Evolutionary conservation across 2,888 invertebrate genomes (phyloP).

Genomic region (Temnothorax ravouxi): DNA sequence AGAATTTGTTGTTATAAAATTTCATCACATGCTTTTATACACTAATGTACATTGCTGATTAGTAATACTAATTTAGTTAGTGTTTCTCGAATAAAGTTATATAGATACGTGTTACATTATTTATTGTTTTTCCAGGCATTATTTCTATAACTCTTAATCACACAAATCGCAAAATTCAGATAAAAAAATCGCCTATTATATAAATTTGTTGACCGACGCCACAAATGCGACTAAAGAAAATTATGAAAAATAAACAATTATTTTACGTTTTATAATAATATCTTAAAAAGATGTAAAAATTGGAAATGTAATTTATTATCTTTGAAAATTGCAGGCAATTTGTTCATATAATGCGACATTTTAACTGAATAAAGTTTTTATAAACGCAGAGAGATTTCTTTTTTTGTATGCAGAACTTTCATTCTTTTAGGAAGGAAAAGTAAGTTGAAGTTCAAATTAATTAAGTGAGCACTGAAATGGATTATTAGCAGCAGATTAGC

Average conservation of each 20-base stretch:
- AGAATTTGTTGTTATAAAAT: background rate
- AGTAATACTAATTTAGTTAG: background rate
- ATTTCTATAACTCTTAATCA: background rate
- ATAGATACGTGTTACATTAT: background rate
- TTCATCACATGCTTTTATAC: background rate
- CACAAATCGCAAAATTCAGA: background rate
- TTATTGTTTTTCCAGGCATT: background rate
- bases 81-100: background rate
- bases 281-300: conserved; percentile 5
- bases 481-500: conserved; percentile 51
- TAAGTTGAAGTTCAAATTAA: conserved; percentile 40
- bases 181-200: background rate
- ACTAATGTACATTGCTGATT: background rate
- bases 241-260: background rate
- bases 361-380: conserved; percentile 24
- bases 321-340: conserved; percentile 3
- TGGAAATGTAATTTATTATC: background rate
- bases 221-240: background rate
- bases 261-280: background rate
- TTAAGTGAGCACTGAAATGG: conserved; percentile 27
- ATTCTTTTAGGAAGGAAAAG: conserved; percentile 6
- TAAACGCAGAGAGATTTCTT: background rate
- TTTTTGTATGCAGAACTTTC: conserved; percentile 2
- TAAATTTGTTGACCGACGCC: background rate
- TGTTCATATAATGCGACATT: conserved; percentile 15